Conservation (phyloP, 2,797 vertebrate species). For the Lutjanus argentimaculatus region DNA sequence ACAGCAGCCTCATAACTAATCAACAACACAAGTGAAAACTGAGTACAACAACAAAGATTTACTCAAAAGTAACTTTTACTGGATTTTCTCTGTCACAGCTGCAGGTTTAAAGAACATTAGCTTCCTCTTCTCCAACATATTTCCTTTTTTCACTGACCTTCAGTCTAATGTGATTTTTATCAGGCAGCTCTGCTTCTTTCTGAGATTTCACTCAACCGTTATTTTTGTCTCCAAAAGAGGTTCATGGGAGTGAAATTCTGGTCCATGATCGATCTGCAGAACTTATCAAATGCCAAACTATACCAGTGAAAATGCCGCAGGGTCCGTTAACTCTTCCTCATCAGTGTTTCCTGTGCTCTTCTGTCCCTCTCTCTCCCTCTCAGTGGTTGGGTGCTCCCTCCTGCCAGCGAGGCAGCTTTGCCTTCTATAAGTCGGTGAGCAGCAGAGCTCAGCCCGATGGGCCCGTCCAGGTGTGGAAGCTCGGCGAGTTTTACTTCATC, state of each 20-base stretch:
- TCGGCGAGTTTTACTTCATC: constrained; percentile 89
- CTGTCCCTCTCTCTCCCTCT: background rate
- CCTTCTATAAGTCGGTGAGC: constrained; percentile 89
- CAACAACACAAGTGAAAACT: background rate
- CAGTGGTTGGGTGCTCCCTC: constrained; percentile 89
- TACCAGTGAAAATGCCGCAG: background rate
- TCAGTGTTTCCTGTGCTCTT: background rate
- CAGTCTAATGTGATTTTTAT: background rate
- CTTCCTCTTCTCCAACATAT: constrained; percentile 1
- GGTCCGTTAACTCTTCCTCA: background rate
- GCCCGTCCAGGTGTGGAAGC: constrained; percentile 80
- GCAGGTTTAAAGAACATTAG: background rate
- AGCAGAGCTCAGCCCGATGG: constrained; percentile 68
- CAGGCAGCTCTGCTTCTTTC: background rate
- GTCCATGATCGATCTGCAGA: background rate
- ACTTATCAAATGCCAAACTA: background rate
- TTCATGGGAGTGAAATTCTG: background rate
- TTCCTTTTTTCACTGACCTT: background rate
- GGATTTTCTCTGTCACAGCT: background rate
- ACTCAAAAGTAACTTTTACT: background rate
- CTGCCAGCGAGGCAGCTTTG: constrained; percentile 86
- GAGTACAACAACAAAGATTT: background rate
- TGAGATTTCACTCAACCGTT: background rate
- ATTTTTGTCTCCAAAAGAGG: background rate
- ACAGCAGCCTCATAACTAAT: background rate